Percentiles rank a stretch among this genome's conserved stretches.
phyloP scores from a whole-genome alignment of 1,140 invertebrate species.

The Hylaeus volcanicus region DNA sequence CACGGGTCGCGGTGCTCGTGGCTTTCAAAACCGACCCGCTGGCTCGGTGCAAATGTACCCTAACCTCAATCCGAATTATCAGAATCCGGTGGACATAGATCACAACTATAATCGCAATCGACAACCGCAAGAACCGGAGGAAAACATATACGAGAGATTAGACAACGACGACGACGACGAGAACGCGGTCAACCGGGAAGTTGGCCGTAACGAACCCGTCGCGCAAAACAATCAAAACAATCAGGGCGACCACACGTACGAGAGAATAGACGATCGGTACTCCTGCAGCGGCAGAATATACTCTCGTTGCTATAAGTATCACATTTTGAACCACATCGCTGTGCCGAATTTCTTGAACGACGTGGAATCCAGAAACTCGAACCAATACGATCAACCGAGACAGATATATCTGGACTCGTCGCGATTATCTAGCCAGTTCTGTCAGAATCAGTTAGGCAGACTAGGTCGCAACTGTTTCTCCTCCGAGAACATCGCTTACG shows the following conservation, averaged over 20 bases:
- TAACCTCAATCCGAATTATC: conserved; percentile 74
- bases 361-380: conserved; percentile 59
- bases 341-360: conserved; percentile 58
- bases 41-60: conserved; percentile 52
- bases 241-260: conserved; percentile 72
- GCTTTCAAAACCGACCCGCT: conserved; percentile 61
- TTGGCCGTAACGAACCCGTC: conserved; percentile 47
- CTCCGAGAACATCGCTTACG: conserved; percentile 75
- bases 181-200: conserved; percentile 42
- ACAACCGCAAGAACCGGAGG: conserved; percentile 71
- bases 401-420: conserved; percentile 66
- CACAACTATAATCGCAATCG: conserved; percentile 62
- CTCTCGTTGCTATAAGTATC: conserved; percentile 56
- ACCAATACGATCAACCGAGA: conserved; percentile 70
- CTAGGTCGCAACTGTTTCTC: conserved; percentile 77
- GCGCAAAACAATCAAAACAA: conserved; percentile 51
- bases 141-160: conserved; percentile 77
- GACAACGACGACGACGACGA: conserved; percentile 72
- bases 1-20: conserved; percentile 46
- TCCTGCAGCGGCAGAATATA: conserved; percentile 58
- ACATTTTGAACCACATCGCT: conserved; percentile 49
- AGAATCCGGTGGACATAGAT: conserved; percentile 73
- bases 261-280: conserved; percentile 70
- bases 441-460: conserved; percentile 68
- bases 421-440: conserved; percentile 68